These are phyloP conservation scores for Melanotaenia maccullochi DNA, from an alignment of 2,797 vertebrate species.

Conservation along the genomic window DNA sequence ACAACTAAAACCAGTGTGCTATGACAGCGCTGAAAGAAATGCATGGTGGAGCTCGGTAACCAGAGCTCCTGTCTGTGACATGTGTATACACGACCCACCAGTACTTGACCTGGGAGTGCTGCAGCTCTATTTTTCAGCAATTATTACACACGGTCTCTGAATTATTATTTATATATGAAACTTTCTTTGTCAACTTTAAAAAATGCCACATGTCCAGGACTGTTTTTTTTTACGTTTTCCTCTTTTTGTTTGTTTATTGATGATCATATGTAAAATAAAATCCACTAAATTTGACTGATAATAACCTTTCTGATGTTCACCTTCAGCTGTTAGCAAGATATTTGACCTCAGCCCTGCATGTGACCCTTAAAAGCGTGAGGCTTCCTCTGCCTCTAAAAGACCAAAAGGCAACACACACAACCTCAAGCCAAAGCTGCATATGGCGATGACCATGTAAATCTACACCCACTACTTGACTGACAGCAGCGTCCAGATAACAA, in stretches of 20 bases:
- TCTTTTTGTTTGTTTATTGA: conserved; percentile 3
- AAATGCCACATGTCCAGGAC: background rate
- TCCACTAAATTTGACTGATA: conserved; percentile 21
- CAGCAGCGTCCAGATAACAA: conserved; percentile 43
- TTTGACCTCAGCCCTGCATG: conserved; percentile 52
- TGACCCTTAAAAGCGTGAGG: conserved; percentile 39
- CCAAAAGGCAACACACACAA: conserved; percentile 7
- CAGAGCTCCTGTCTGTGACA: conserved; percentile 9
- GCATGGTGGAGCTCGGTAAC: conserved; percentile 9
- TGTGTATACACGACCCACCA: conserved; percentile 17
- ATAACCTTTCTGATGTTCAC: conserved; percentile 16
- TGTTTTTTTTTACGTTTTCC: background rate
- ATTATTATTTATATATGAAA: conserved; percentile 17
- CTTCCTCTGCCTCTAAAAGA: conserved; percentile 33
- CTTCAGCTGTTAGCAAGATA: conserved; percentile 26
- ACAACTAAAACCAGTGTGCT: background rate
- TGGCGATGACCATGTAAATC: conserved; percentile 58
- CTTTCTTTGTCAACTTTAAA: background rate
- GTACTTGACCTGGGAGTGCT: conserved; percentile 4
- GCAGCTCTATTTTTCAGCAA: conserved; percentile 19
- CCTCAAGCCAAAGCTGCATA: conserved; percentile 37
- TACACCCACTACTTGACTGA: conserved; percentile 59
- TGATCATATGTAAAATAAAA: background rate
- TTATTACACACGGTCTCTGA: background rate
- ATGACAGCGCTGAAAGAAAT: conserved; percentile 3